Conservation (phyloP, 2,797 vertebrate genomes). For the Rhinella marina region DNA sequence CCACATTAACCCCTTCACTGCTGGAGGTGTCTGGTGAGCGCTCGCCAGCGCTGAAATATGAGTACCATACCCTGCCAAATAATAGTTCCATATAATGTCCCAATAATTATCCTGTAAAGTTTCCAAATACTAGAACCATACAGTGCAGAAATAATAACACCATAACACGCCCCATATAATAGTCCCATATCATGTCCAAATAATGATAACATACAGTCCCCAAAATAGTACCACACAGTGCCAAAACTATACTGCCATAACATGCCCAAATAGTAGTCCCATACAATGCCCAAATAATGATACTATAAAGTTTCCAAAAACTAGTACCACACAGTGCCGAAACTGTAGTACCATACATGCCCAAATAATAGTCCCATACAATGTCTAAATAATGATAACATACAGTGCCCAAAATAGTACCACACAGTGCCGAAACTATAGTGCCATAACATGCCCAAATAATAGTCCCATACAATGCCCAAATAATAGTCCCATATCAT, state of each 20-base stretch:
- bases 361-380: neutral
- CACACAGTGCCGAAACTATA: neutral
- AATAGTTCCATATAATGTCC: neutral
- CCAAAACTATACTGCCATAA: neutral
- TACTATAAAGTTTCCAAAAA: neutral
- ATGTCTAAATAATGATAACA: too few species aligned
- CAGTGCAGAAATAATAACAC: neutral
- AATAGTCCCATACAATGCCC: neutral
- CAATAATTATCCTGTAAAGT: neutral
- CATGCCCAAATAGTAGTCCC: neutral
- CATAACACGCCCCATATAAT: neutral
- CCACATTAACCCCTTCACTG: neutral
- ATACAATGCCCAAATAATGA: neutral
- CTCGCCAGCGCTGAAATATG: neutral
- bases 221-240: neutral
- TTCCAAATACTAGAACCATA: neutral
- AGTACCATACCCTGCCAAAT: neutral
- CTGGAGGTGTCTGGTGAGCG: neutral
- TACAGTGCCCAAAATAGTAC: neutral
- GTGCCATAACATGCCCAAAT: neutral
- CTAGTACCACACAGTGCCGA: neutral
- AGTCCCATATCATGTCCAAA: too few species aligned
- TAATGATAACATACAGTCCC: neutral
- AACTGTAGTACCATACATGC: neutral
- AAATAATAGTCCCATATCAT: neutral